Evolutionary conservation across 2,888 invertebrate genomes (phyloP).

Genomic region (Erynnis tages): DNA sequence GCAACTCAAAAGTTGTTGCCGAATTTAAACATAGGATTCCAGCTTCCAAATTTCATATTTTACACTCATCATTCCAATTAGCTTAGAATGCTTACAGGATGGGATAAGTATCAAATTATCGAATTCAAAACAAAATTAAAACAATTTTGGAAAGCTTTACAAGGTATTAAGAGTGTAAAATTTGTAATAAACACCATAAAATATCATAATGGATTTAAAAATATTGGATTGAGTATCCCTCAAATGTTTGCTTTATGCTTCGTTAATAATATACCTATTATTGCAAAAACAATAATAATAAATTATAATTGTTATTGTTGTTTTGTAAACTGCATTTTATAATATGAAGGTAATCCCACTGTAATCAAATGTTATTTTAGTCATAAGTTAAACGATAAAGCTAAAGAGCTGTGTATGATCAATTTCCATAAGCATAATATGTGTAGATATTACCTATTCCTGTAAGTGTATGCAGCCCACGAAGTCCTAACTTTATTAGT

Average conservation of each 20-base stretch:
- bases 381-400: neutral
- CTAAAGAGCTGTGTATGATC: conserved; percentile 1
- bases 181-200: too few relatives aligned
- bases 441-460: too few relatives aligned
- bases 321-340: conserved; percentile 3
- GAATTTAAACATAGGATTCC: neutral
- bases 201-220: too few relatives aligned
- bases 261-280: too few relatives aligned
- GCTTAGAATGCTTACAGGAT: neutral
- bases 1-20: too few relatives aligned
- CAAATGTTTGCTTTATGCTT: too few relatives aligned
- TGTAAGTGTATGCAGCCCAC: conserved; percentile 2
- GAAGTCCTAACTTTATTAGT: conserved; percentile 15
- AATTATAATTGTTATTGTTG: neutral
- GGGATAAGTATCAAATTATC: neutral
- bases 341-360: conserved; percentile 11
- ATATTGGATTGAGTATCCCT: too few relatives aligned
- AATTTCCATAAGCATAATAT: too few relatives aligned
- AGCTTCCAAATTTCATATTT: neutral
- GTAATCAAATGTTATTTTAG: conserved; percentile 18
- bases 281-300: too few relatives aligned
- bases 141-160: too few relatives aligned
- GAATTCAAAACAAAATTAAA: too few relatives aligned
- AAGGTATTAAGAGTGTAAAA: too few relatives aligned
- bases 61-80: neutral